Percentiles rank a stretch among this genome's conserved stretches.
These are phyloP conservation scores for Amiota communis DNA, from an alignment of 2,888 invertebrate species.

Conservation along the genomic window DNA sequence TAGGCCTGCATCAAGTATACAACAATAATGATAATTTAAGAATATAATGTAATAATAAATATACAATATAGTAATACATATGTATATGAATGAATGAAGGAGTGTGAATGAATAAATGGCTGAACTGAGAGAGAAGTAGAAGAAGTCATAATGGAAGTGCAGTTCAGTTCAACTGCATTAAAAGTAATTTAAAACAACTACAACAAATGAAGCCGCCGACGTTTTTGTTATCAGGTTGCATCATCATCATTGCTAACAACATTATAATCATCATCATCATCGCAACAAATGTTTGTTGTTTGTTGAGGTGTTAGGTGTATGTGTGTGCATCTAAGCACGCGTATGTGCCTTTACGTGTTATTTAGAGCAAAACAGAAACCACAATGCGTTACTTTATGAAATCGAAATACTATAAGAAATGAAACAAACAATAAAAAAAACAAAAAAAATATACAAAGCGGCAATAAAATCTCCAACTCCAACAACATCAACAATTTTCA, in stretches of 20 bases:
- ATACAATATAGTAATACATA: background rate
- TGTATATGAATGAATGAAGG: conserved; percentile 38
- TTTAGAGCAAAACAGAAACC: conserved; percentile 68
- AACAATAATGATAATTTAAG: background rate
- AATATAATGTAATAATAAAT: background rate
- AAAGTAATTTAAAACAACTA: background rate
- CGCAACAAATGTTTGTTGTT: no score
- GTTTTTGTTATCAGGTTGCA: conserved; percentile 42
- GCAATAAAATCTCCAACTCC: background rate
- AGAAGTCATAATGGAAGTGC: no score
- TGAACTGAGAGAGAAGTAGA: no score
- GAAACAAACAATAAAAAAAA: conserved; percentile 49
- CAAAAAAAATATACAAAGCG: conserved; percentile 29
- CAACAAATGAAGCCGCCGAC: background rate
- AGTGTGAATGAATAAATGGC: background rate
- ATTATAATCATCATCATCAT: no score
- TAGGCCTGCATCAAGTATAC: conserved; percentile 77
- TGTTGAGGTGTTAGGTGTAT: no score
- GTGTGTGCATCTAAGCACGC: conserved; percentile 6
- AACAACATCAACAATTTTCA: conserved; percentile 19
- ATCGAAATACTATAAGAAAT: conserved; percentile 26
- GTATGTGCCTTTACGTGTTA: conserved; percentile 49
- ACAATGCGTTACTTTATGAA: conserved; percentile 47
- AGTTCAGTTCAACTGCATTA: background rate
- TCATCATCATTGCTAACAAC: conserved; percentile 33